Evolutionary conservation across 2,113 vertebrate genomes (phyloP).

Genomic region (Opisthocomus hoazin): DNA sequence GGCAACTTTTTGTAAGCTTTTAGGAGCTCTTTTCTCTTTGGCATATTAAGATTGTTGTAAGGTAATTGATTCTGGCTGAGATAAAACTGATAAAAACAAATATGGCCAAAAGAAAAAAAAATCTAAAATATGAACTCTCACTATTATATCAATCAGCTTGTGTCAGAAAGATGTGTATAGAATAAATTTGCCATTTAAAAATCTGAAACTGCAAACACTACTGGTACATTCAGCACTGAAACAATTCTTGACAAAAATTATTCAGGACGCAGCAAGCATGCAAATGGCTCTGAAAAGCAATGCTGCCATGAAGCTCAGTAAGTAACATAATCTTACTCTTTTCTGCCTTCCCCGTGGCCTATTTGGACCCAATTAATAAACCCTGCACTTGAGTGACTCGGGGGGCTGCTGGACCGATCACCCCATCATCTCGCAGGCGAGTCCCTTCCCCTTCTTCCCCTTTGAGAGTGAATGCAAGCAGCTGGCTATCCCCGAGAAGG

Average conservation of each 20-base stretch:
- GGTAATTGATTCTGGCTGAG: not conserved
- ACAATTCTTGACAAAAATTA: not conserved
- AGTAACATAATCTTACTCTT: not conserved
- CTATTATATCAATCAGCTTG: not conserved
- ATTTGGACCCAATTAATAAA: not conserved
- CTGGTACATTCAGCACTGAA: not conserved
- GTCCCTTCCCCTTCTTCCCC: too few species aligned
- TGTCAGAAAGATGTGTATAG: not conserved
- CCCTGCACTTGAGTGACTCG: rapidly evolving
- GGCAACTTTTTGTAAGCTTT: not conserved
- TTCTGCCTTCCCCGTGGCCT: not conserved
- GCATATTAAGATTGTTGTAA: not conserved
- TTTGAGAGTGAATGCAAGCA: not conserved
- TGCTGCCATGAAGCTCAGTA: not conserved
- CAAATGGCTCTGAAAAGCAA: not conserved
- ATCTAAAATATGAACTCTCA: not conserved
- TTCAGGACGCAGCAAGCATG: not conserved
- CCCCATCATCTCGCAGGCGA: too few species aligned
- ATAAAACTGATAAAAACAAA: not conserved
- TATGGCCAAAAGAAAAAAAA: not conserved
- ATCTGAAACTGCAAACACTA: not conserved
- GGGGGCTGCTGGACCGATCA: rapidly evolving
- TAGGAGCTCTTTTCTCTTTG: not conserved
- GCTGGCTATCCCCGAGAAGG: not conserved
- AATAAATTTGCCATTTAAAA: not conserved